These are phyloP conservation scores for Piezodorus guildinii DNA, from an alignment of 1,140 invertebrate species.

Conservation along the genomic window DNA sequence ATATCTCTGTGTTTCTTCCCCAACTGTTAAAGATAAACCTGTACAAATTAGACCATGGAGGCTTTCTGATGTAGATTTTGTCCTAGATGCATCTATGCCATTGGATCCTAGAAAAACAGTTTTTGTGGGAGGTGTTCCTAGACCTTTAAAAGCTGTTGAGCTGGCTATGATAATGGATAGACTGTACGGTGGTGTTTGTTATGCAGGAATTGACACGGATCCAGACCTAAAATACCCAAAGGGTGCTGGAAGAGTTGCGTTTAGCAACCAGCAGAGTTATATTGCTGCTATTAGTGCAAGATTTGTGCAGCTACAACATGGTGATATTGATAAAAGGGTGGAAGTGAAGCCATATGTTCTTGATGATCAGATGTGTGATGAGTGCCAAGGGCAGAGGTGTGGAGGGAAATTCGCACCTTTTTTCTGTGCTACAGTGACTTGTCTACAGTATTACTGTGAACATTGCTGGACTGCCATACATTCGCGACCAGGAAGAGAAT, in stretches of 20 bases:
- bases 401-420: slow-evolving; percentile 97
- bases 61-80: slow-evolving; percentile 94
- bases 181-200: slow-evolving; percentile 95
- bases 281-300: slow-evolving; percentile 96
- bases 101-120: slow-evolving; percentile 97
- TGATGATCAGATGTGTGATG: slow-evolving; percentile 99
- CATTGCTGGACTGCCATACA: slow-evolving; percentile 99
- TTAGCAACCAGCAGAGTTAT: slow-evolving; percentile 98
- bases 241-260: slow-evolving; percentile 95
- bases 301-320: slow-evolving; percentile 97
- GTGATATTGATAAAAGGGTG: slow-evolving; percentile 93
- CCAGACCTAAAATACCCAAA: slow-evolving; percentile 99
- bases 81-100: slow-evolving; percentile 91
- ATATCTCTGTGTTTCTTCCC: slow-evolving; percentile 95
- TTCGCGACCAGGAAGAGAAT: slow-evolving; percentile 88
- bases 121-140: slow-evolving; percentile 97
- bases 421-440: slow-evolving; percentile 98
- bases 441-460: slow-evolving; percentile 98
- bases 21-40: slow-evolving; percentile 98
- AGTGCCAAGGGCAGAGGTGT: slow-evolving; percentile 93
- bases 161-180: slow-evolving; percentile 98
- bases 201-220: slow-evolving; percentile 98
- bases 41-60: slow-evolving; percentile 92
- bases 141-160: slow-evolving; percentile 96
- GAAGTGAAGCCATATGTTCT: slow-evolving; percentile 98